Evolutionary conservation across 1,140 invertebrate species (phyloP), one percentile per base, ranked within the genome.

Genomic region (Magallana angulata): DNA sequence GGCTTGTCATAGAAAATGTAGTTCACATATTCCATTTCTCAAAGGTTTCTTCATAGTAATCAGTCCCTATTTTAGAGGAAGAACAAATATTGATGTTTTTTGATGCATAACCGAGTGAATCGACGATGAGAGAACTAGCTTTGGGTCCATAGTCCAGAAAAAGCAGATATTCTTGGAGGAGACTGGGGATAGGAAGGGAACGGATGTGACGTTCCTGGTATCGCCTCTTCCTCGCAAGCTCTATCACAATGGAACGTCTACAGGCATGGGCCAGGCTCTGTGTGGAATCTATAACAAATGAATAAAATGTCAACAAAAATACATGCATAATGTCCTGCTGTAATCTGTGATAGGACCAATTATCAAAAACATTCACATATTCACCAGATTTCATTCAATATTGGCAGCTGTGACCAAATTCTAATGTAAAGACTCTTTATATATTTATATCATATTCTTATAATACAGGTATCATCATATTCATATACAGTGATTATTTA

Each of bases 161-260:
- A 6, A 89, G 82, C 2, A 90, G 24, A 62, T 85, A 89, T 59
- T 90, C 88, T 60, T 90, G 86, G 12, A 89, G 56, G 9, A 87
- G 71, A 18, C 18, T 59, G 16, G 90, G 90, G 57, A 90, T 36
- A 58, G 84, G 76, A 6, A 90, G 64, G 12, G 36, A 71, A 1
- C 85, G 36, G 9, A 90, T 82, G 14, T 82, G 57, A 5, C 86
- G 14, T 12, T 88, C 68, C n/a, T 62, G 82, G 60, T 88, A 89
- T 62, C 56, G 76, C 24, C 85, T 64, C 14, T 62, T 64, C 8
- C 58, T 57, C 1, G 82, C 86, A 9, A 90, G 84, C 58, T 85
- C 14, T 18, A 85, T 68, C 9, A 90, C 71, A 18, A 89, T 86
- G 36, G 62, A 84, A 57, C 62, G 81, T 60, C 90, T 85, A 62